phyloP scores from a whole-genome alignment of 2,888 invertebrate species.

The Euphydryas editha region DNA sequence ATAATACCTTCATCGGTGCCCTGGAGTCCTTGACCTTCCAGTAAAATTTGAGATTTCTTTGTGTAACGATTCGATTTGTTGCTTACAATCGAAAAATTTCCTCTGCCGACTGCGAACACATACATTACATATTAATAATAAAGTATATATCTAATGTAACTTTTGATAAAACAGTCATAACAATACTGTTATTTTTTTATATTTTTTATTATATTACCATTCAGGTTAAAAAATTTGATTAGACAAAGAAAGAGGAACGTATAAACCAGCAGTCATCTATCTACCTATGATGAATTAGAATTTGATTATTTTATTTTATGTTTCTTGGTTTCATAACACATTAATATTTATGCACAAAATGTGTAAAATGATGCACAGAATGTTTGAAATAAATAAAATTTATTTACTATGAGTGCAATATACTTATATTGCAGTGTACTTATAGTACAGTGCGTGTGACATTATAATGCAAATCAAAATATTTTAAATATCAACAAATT shows the following conservation, averaged over 20 bases:
- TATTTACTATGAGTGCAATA: background rate
- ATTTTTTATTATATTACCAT: too few species aligned
- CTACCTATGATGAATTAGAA: too few species aligned
- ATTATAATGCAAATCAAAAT: background rate
- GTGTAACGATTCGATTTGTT: slow-evolving; percentile 94
- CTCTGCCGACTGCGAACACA: slow-evolving; percentile 86
- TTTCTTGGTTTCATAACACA: too few species aligned
- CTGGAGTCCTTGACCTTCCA: slow-evolving; percentile 75
- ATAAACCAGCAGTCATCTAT: background rate
- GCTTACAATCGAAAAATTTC: slow-evolving; percentile 94
- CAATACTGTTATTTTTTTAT: too few species aligned
- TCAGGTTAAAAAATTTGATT: too few species aligned
- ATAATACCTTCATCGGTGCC: slow-evolving; percentile 71
- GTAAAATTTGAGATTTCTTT: slow-evolving; percentile 86
- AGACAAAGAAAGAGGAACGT: too few species aligned
- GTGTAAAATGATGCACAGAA: background rate
- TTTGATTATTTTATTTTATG: too few species aligned
- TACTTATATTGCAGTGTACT: too few species aligned
- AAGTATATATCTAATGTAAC: too few species aligned
- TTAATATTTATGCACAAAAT: too few species aligned
- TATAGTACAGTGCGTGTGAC: too few species aligned
- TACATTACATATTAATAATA: background rate
- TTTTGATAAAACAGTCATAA: too few species aligned
- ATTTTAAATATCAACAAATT: background rate
- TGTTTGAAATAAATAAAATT: background rate